Conservation (phyloP, 1,140 invertebrate genomes). For the Bombus difficillimus region DNA sequence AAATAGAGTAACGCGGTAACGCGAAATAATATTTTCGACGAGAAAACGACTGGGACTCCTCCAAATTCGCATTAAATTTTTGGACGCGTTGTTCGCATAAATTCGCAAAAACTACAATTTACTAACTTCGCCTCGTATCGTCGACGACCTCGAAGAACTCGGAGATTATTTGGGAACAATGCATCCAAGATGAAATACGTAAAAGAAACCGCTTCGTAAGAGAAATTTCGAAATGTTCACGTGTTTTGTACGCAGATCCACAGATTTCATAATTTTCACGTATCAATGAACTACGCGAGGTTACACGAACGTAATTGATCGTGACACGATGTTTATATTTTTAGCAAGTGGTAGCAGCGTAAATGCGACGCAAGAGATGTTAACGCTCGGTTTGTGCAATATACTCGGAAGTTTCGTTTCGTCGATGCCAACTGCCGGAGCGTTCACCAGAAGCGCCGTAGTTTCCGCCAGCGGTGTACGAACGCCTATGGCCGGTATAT, state of each 20-base stretch:
- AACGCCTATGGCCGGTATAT: constrained; percentile 88
- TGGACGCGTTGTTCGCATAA: background rate
- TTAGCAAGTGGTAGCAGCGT: constrained; percentile 82
- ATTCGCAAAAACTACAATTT: background rate
- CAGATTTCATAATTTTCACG: background rate
- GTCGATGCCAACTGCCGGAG: constrained; percentile 89
- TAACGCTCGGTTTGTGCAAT: constrained; percentile 87
- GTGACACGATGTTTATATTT: constrained; percentile 13
- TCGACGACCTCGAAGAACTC: background rate
- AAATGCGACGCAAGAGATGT: constrained; percentile 88
- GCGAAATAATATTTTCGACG: background rate
- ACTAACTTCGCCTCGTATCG: background rate
- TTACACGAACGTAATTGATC: background rate
- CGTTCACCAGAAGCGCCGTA: constrained; percentile 89
- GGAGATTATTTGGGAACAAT: background rate
- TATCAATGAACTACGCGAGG: background rate
- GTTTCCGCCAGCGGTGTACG: constrained; percentile 89
- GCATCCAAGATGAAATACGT: background rate
- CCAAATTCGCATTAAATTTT: constrained; percentile 1
- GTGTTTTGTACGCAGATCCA: background rate
- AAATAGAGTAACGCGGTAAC: background rate
- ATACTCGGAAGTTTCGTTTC: constrained; percentile 88
- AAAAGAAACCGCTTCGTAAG: background rate
- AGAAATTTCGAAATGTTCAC: background rate
- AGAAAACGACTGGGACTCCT: background rate